Percentiles rank a stretch among this genome's conserved stretches.
Evolutionary conservation across 64 coral and sea anemone species (phyloP).

Genomic region (Platygyra sinensis): DNA sequence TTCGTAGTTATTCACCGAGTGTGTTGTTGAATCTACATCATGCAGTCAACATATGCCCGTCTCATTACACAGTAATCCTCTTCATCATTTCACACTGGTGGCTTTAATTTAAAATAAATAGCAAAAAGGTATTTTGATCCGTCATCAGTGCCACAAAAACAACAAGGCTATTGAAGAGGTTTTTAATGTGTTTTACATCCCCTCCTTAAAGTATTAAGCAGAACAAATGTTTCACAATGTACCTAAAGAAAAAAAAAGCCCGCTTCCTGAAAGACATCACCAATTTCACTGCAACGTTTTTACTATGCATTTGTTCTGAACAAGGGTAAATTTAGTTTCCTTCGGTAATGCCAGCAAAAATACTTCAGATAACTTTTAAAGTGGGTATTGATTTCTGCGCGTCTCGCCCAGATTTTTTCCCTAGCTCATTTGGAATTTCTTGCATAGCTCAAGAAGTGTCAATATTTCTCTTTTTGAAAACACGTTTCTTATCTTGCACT

Average conservation of each 20-base stretch:
- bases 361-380: background rate
- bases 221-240: background rate
- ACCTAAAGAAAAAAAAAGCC: background rate
- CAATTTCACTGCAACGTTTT: background rate
- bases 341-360: background rate
- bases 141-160: background rate
- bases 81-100: background rate
- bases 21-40: background rate
- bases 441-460: background rate
- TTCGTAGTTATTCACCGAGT: too few relatives aligned
- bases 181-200: slow-evolving; percentile 33
- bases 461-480: too few relatives aligned
- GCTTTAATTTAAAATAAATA: slow-evolving; percentile 24
- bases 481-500: slow-evolving; percentile 4
- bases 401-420: slow-evolving; percentile 32
- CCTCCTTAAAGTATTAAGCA: background rate
- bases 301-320: background rate
- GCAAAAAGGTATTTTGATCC: background rate
- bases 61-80: background rate
- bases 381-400: background rate
- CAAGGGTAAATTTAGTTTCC: background rate
- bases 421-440: background rate
- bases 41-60: background rate
- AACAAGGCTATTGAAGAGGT: background rate
- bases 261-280: background rate